Evolutionary conservation across 1,140 invertebrate species (phyloP).

Genomic region (Zaprionus lachaisei): DNA sequence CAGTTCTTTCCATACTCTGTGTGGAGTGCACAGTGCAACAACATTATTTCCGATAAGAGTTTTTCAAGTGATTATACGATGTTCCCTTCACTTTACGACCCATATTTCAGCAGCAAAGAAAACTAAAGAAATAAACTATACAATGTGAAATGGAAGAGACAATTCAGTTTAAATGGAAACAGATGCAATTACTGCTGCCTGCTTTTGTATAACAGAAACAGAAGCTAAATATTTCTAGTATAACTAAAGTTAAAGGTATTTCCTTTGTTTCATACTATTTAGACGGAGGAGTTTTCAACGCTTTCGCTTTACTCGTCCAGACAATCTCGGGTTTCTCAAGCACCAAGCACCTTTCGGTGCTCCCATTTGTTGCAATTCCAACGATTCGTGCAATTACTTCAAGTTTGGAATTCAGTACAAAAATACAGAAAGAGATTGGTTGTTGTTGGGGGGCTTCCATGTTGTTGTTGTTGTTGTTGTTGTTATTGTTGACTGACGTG

Average conservation of each 20-base stretch:
- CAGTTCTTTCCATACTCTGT: not conserved
- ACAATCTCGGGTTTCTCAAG: conserved; percentile 46
- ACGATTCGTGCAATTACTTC: conserved; percentile 47
- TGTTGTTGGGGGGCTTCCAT: conserved; percentile 47
- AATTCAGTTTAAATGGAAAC: not conserved
- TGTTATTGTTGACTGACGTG: conserved; percentile 18
- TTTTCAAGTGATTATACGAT: conserved; percentile 29
- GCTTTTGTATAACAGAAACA: not conserved
- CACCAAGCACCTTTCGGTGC: conserved; percentile 4
- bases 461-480: no score
- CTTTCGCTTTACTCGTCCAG: not conserved
- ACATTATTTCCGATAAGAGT: conserved; percentile 30
- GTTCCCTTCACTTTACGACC: conserved; percentile 47
- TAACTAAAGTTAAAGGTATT: conserved; percentile 12
- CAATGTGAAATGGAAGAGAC: no score
- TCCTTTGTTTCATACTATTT: not conserved
- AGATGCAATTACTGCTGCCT: not conserved
- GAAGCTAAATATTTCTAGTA: not conserved
- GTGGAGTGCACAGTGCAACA: not conserved
- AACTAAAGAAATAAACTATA: not conserved
- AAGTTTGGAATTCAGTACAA: conserved; percentile 43
- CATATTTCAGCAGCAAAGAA: conserved; percentile 21
- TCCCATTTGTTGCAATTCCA: conserved; percentile 39
- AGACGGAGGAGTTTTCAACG: not conserved
- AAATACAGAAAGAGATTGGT: conserved; percentile 34